Evolutionary conservation across 2,113 vertebrate genomes (phyloP).

Genomic region (Halcyon malimbica): DNA sequence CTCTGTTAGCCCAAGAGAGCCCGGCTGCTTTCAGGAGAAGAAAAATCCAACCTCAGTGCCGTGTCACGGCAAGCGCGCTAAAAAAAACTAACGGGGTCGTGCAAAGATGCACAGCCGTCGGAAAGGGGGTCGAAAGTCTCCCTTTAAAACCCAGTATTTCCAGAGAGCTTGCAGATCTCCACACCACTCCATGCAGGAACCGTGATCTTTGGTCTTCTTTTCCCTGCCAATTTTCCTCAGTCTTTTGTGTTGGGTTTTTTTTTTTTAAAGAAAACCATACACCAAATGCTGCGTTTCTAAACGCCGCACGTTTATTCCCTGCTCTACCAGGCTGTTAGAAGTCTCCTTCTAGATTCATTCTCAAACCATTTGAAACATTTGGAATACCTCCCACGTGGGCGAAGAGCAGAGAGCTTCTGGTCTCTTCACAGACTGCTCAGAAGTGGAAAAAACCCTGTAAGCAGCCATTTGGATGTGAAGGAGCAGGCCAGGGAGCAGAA

Average conservation of each 20-base stretch:
- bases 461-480: neutral
- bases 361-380: neutral
- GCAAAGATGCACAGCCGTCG: neutral
- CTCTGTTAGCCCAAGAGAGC: neutral
- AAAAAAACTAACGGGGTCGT: fast-evolving
- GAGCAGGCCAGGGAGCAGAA: neutral
- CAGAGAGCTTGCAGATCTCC: conserved; percentile 18
- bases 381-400: neutral
- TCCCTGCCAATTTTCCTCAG: neutral
- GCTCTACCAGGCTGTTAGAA: neutral
- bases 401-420: neutral
- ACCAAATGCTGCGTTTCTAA: conserved; percentile 1
- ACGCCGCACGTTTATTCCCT: neutral
- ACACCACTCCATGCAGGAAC: neutral
- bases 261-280: neutral
- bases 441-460: neutral
- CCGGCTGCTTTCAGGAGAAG: neutral
- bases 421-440: neutral
- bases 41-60: neutral
- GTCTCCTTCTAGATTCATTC: neutral
- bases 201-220: neutral
- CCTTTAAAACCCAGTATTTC: neutral
- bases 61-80: neutral
- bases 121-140: neutral
- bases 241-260: neutral